Conservation (phyloP, 1,140 invertebrate genomes). For the Drosophila jambulina region DNA sequence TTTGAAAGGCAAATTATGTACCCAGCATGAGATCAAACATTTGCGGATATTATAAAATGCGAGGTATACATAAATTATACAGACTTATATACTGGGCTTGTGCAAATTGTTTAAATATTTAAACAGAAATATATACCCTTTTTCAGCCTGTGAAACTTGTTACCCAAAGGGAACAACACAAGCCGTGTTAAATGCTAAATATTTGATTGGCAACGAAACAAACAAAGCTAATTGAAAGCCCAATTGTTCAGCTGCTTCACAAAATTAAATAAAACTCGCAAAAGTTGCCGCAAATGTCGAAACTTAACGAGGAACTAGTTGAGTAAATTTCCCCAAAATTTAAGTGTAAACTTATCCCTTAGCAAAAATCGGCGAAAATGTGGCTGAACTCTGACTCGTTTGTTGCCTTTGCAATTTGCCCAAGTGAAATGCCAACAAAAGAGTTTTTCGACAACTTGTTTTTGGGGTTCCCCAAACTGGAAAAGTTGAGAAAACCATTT, state of each 20-base stretch:
- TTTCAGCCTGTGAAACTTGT: not conserved
- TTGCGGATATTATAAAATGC: not conserved
- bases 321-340: conserved; percentile 35
- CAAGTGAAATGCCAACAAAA: conserved; percentile 61
- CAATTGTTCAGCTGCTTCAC: conserved; percentile 21
- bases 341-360: conserved; percentile 42
- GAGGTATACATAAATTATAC: not conserved
- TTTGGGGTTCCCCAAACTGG: not conserved
- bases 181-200: conserved; percentile 49
- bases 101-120: conserved; percentile 1
- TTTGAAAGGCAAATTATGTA: conserved; percentile 21
- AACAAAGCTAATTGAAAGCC: conserved; percentile 11
- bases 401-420: conserved; percentile 53
- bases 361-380: conserved; percentile 28
- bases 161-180: conserved; percentile 11
- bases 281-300: conserved; percentile 28
- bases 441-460: conserved; percentile 44
- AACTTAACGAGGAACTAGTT: conserved; percentile 44
- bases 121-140: not conserved
- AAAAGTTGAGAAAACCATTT: conserved; percentile 29
- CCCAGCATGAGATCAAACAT: conserved; percentile 22
- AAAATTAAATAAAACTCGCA: conserved; percentile 39
- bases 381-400: conserved; percentile 7
- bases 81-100: not conserved
- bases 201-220: conserved; percentile 36